Base-by-base conservation (phyloP, 37 sponge, comb jelly and placozoan species). In the Ephydatia muelleri region DNA sequence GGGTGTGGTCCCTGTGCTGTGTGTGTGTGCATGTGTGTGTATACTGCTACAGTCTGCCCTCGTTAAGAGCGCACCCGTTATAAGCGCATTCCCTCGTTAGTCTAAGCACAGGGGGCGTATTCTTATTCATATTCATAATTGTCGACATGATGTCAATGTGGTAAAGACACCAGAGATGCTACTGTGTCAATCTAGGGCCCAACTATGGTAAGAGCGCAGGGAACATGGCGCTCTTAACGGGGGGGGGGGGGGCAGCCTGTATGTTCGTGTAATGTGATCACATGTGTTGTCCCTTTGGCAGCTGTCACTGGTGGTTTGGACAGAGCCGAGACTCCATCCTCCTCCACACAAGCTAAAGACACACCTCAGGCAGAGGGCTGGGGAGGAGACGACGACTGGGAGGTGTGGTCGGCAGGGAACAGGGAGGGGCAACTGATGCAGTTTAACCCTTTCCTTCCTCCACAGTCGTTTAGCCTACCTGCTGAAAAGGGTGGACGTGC, bases 301-400 rank as follows among this genome's bases (percentile, higher is more conserved):
- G 43, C 43, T 9, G 43, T 43, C 43, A 57, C 57, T 13, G 57
- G 16, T 57, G 57, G 30, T 13, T 25, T 27, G 1, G 30, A 72
- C 32, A 34, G 33, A 34, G 72, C 1, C 8, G 33, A 16, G 72
- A 35, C 33, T 72, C 72, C 30, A 23, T 22, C 67, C 19, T n/a
- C n/a, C 16, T 57, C 57, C 57, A 57, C 57, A 14, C 12, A 16
- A 21, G 57, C 57, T 57, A 21, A 31, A 75, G 6, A 0, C 16
- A 5, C 39, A 12, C 38, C 76, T 32, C 35, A n/a, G 3, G 79
- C 64, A 71, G 72, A 33, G 32, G 72, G 72, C 8, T 31, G 72
- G 72, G 72, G 77, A 34, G 33, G 77, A 40, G 80, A 79, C 19
- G 80, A 79, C 64, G 30, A 79, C 30, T 79, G 80, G 80, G 80